A percentile compares a stretch with the other conserved stretches of the same genome.
Evolutionary conservation across 2,113 vertebrate species (phyloP).

Genomic region (Phasianus colchicus): DNA sequence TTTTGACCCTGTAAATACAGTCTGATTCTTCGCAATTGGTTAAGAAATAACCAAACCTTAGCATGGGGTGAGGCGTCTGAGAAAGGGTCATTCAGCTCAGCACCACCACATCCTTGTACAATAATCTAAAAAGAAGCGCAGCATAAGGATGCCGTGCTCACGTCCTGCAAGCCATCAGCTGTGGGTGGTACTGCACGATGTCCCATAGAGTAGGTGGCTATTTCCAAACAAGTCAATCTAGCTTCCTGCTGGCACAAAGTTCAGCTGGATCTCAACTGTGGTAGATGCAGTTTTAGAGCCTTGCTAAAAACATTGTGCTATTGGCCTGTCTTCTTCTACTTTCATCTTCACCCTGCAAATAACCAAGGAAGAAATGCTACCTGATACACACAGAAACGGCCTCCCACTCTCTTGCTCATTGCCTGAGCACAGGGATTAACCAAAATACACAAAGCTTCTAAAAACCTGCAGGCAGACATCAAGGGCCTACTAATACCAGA

Average conservation of each 20-base stretch:
- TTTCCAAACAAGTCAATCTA: neutral
- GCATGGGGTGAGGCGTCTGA: neutral
- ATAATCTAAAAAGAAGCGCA: neutral
- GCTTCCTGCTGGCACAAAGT: neutral
- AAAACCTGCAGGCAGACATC: neutral
- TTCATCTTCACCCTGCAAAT: neutral
- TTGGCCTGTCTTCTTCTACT: neutral
- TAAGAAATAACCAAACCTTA: neutral
- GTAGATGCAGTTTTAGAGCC: neutral
- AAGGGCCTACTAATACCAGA: neutral
- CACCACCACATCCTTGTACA: neutral
- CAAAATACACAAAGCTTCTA: neutral
- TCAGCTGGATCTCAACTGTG: neutral
- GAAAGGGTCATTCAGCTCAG: neutral
- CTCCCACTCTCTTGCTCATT: neutral
- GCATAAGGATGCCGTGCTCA: neutral
- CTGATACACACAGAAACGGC: neutral
- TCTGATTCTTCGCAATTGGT: neutral
- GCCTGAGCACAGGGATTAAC: neutral
- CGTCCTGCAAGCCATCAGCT: accelerated
- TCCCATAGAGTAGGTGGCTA: neutral
- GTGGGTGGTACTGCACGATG: neutral
- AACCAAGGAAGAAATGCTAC: neutral
- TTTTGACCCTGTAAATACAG: neutral
- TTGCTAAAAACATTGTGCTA: neutral